phyloP scores from a whole-genome alignment of 2,113 vertebrate genomes.

The Hemiprocne comata region DNA sequence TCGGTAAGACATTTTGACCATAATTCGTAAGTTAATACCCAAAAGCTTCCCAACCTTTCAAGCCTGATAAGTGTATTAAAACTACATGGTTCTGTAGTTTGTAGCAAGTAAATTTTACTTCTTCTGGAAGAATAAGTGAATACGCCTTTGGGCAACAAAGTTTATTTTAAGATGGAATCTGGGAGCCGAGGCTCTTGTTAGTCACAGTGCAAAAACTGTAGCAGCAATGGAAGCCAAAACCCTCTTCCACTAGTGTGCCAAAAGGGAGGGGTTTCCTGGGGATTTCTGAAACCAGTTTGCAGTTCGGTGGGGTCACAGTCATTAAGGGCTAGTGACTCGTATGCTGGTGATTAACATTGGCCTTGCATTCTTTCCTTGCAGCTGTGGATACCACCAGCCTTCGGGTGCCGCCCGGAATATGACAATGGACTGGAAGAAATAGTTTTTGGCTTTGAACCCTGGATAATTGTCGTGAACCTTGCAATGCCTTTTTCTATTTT shows the following conservation, averaged over 20 bases:
- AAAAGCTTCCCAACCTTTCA: not conserved
- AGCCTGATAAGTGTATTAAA: not conserved
- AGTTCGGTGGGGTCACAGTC: not conserved
- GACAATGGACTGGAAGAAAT: slow-evolving; percentile 93
- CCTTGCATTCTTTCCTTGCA: slow-evolving; percentile 56
- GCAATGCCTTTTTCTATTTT: slow-evolving; percentile 96
- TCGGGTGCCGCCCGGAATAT: slow-evolving; percentile 95
- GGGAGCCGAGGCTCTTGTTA: not conserved
- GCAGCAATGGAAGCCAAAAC: not conserved
- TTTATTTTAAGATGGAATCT: not conserved
- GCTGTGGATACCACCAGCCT: slow-evolving; percentile 96
- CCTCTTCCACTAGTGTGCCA: not conserved
- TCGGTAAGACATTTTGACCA: slow-evolving; percentile 72
- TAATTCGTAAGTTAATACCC: not conserved
- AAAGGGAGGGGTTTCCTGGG: not conserved
- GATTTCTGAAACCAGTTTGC: not conserved
- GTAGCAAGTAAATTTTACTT: not conserved
- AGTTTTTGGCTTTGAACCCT: slow-evolving; percentile 91
- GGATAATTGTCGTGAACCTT: slow-evolving; percentile 95
- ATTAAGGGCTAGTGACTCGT: not conserved
- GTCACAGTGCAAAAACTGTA: not conserved
- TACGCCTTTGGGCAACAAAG: not conserved
- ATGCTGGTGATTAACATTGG: not conserved
- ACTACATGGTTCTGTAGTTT: not conserved
- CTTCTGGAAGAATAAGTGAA: not conserved